Evolutionary conservation across 1,140 invertebrate species (phyloP), one percentile per base, ranked within the genome.

Genomic region (Zaprionus africanus): DNA sequence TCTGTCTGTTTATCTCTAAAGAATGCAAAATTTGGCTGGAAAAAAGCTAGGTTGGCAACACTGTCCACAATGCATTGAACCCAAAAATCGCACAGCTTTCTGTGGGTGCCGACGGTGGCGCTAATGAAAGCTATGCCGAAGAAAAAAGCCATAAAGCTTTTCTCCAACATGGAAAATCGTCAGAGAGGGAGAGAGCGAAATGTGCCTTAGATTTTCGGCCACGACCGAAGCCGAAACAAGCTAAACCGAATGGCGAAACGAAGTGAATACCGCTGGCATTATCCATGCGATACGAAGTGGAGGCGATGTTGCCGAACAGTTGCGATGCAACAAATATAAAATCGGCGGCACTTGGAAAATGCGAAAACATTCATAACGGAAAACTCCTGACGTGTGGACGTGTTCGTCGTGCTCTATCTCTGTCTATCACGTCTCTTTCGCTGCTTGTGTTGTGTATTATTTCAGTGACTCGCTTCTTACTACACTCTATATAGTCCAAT

Each of bases 321-420:
- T 38, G 46, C 28, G 43, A 78, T 78, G 79, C 76, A 81, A 81
- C 85, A 81, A 90, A 90, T 88, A 88, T 88, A 90, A 84, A 79
- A 90, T 79, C 70, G 68, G 63, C 57, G 56, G 38, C 46, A 57
- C 49, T 71, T 88, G 81, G 69, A 68, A 71, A 77, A 71, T 76
- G 66, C 41, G 58, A 90, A 90, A 81, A 79, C 85, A 88, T 85
- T 88, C 67, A 66, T 81, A 81, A 85, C 84, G 78, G 75, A 74
- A 90, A 85, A 78, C 77, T 86, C 78, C 81, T 81, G 75, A 24
- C 82, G 76, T 66, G 59, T 63, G 69, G 79, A 86, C 74, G 85
- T 84, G 67, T 69, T 66, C 71, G 65, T 71, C 82, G 79, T 66
- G 54, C 22, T 72, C 28, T 74, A 31, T 66, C 43, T 60, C 68